phyloP scores from a whole-genome alignment of 2,113 vertebrate species.

The Empidonax traillii region DNA sequence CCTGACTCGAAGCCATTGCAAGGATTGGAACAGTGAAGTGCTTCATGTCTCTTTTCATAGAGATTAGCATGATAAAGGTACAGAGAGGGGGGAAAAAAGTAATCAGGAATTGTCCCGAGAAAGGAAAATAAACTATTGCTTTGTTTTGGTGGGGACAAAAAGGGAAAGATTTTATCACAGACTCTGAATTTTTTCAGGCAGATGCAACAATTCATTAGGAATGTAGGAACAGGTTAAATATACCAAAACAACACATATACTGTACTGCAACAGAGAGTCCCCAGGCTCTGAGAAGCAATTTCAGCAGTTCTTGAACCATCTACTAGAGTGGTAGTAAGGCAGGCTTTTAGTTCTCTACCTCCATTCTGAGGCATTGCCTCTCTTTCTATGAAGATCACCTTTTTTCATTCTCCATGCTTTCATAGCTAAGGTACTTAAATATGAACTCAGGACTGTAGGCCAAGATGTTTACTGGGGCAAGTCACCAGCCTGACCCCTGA shows the following conservation, averaged over 20 bases:
- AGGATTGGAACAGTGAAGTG: background rate
- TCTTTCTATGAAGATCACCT: background rate
- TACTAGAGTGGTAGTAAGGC: background rate
- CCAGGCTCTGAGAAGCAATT: background rate
- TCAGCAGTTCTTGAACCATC: background rate
- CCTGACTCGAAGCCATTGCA: background rate
- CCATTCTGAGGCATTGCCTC: background rate
- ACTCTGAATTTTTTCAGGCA: background rate
- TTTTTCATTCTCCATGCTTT: background rate
- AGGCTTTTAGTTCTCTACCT: background rate
- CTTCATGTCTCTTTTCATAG: background rate
- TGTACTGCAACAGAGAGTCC: background rate
- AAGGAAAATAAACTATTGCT: background rate
- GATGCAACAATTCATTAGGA: background rate
- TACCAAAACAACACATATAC: background rate
- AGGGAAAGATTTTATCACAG: background rate
- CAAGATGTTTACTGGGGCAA: background rate
- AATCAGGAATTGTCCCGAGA: background rate
- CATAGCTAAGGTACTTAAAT: background rate
- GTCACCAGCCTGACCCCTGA: background rate
- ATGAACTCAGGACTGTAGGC: background rate
- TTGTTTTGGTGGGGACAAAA: background rate
- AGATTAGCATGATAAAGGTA: background rate
- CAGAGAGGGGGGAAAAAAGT: background rate
- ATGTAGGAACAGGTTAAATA: background rate